Percentiles rank a stretch among this genome's conserved stretches.
These are phyloP conservation scores for Amphilophus citrinellus DNA, from an alignment of 2,113 vertebrate species.

Conservation along the genomic window DNA sequence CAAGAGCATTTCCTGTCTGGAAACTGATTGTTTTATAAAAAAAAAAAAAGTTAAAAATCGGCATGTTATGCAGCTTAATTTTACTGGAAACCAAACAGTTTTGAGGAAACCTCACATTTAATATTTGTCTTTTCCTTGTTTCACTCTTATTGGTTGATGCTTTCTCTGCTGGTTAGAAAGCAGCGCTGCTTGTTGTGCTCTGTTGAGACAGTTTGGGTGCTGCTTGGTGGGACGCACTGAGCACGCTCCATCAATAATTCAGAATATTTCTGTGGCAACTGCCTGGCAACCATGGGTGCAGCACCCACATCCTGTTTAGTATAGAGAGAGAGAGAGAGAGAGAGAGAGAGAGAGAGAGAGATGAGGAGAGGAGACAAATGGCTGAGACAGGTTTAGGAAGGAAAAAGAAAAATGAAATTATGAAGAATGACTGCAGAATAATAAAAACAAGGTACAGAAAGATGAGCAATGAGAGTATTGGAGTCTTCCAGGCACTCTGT, in stretches of 20 bases:
- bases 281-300: constrained; percentile 76
- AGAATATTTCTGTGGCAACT: constrained; percentile 77
- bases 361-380: constrained; percentile 11
- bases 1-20: neutral
- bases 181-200: constrained; percentile 32
- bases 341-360: constrained; percentile 21
- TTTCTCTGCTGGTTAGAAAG: constrained; percentile 15
- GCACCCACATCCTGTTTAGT: constrained; percentile 47
- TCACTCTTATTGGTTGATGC: neutral
- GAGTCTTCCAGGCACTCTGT: neutral
- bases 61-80: neutral
- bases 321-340: constrained; percentile 20
- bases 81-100: neutral
- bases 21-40: neutral
- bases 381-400: neutral
- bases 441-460: neutral
- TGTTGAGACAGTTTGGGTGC: constrained; percentile 67
- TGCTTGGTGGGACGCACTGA: constrained; percentile 61
- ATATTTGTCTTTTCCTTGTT: constrained; percentile 10
- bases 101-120: neutral
- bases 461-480: neutral
- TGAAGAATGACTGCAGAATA: constrained; percentile 20
- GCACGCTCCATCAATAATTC: constrained; percentile 82
- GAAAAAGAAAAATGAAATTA: neutral
- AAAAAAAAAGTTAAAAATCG: neutral